These are phyloP conservation scores for Euura lappo DNA, from an alignment of 1,140 invertebrate genomes.

Conservation along the genomic window DNA sequence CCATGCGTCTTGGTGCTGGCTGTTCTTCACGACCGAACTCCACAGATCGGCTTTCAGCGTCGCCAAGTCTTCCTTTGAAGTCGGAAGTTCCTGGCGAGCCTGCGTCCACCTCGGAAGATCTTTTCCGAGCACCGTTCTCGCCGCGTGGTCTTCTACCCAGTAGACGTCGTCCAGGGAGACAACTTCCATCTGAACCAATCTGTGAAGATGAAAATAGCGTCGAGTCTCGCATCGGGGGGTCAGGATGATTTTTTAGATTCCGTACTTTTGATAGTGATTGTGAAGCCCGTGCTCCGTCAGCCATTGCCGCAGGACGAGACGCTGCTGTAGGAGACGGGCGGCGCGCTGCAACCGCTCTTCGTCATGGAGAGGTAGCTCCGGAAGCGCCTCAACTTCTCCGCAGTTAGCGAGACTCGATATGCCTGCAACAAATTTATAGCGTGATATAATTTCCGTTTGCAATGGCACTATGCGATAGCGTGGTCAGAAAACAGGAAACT, in stretches of 20 bases:
- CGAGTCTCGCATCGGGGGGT: too few species aligned
- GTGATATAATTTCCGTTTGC: not conserved
- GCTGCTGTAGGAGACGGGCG: conserved; percentile 77
- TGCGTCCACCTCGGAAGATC: conserved; percentile 80
- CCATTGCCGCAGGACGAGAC: conserved; percentile 82
- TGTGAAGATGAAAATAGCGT: conserved; percentile 40
- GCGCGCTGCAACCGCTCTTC: conserved; percentile 79
- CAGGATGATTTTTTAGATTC: conserved; percentile 4
- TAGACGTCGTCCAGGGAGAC: conserved; percentile 86
- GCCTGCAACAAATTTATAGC: conserved; percentile 62
- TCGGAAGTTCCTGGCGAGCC: conserved; percentile 78
- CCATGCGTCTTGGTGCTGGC: conserved; percentile 86
- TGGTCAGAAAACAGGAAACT: not conserved
- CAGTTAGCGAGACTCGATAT: conserved; percentile 82
- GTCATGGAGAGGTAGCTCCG: conserved; percentile 79
- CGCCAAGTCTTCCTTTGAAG: conserved; percentile 78
- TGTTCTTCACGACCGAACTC: conserved; percentile 85
- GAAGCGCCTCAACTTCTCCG: conserved; percentile 71
- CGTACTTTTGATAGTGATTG: conserved; percentile 76
- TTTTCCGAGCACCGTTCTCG: conserved; percentile 75
- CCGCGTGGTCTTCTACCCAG: conserved; percentile 83
- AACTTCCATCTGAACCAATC: conserved; percentile 80
- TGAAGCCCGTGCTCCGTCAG: conserved; percentile 75
- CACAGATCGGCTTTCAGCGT: conserved; percentile 82
- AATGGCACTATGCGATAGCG: not conserved